Base-by-base conservation (phyloP, 37 sponge, comb jelly and placozoan species). In the Aplysina aerophoba region DNA sequence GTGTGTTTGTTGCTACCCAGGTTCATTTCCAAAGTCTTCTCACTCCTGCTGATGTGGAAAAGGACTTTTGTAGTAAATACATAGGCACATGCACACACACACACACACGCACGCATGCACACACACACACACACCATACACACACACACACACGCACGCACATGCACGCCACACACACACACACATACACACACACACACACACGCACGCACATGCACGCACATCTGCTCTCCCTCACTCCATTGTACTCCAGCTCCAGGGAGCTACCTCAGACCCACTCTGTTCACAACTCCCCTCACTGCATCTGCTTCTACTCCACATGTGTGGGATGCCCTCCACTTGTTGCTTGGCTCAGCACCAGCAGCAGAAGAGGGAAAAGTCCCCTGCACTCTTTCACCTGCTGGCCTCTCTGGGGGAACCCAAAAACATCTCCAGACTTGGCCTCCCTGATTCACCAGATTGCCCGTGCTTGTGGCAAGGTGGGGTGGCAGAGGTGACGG, bases 81-180 rank as follows among this genome's bases (percentile, higher is more conserved):
- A 44, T 8, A 44, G 6, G 8, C 50, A 44, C 8, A 44, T 8
- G 8, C 50, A 44, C 50, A 44, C 50, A 44, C 8, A 44, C 50
- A 8, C 50, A 44, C 50, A 44, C 50, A 44, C 50, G 8, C 50
- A 44, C 50, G 8, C 50, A 44, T 8, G 8, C 50, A 44, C 50
- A 44, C 50, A 44, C 50, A 44, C 50, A 44, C 50, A n/a, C n/a
- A n/a, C n/a, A n/a, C 59, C 17, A 57, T 57, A 30, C 27, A 11
- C 27, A 16, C 22, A 30, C 66, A 65, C 27, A 65, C 66, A 16
- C 27, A 65, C 66, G 27, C 27, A 16, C 22, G 66, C 22, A 65
- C 66, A 65, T 16, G 22, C 19, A n/a, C n/a, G n/a, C n/a, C n/a
- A n/a, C n/a, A 80, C n/a, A 80, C 58, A 58, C 28, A 30, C 82